Conservation (phyloP, 2,888 invertebrate species). For the Pterostichus madidus region DNA sequence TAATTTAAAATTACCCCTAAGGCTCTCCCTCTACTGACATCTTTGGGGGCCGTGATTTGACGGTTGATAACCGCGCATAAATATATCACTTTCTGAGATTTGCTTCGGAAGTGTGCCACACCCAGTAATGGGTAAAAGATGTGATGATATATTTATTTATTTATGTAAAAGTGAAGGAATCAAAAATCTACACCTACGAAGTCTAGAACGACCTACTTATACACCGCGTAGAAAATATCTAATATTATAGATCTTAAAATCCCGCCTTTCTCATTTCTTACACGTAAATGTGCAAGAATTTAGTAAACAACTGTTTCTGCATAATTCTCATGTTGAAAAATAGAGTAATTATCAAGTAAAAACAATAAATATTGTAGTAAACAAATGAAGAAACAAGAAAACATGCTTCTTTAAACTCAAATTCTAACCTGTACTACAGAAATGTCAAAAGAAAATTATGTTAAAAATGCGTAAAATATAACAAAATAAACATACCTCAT, state of each 20-base stretch:
- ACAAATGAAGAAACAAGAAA: not conserved
- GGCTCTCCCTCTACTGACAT: no score
- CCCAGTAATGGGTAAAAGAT: no score
- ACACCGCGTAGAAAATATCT: not conserved
- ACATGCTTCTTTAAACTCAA: not conserved
- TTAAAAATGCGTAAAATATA: not conserved
- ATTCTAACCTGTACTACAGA: not conserved
- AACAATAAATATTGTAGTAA: no score
- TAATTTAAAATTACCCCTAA: no score
- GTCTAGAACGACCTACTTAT: slow-evolving; percentile 4
- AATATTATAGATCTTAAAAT: not conserved
- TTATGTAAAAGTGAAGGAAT: not conserved
- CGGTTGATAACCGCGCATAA: no score
- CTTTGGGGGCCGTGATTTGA: no score
- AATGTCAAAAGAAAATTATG: not conserved
- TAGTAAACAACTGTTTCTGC: not conserved
- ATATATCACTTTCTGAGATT: no score
- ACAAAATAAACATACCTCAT: slow-evolving; percentile 16
- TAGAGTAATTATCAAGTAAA: no score
- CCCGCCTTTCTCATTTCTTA: slow-evolving; percentile 6
- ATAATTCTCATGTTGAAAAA: not conserved
- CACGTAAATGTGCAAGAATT: not conserved
- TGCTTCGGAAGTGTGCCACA: no score
- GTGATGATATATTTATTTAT: no score
- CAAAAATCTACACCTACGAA: slow-evolving; percentile 16